Evolutionary conservation across 2,888 invertebrate genomes (phyloP), one percentile per base, ranked within the genome.

Genomic region (Apamea epomidion): DNA sequence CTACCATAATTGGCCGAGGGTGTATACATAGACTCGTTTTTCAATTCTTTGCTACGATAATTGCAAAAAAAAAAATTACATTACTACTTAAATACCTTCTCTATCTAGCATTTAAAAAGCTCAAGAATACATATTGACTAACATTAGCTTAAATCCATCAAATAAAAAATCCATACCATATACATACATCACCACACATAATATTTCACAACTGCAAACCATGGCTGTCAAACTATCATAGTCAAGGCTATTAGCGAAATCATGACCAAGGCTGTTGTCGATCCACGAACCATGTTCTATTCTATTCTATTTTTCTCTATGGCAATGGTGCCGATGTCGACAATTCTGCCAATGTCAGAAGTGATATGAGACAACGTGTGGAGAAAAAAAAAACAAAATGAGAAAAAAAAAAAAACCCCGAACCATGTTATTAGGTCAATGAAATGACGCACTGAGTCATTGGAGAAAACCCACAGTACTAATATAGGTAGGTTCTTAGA

Each of bases 371-470:
- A n/a, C n/a, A n/a, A n/a, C n/a, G n/a, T n/a, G n/a, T n/a, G n/a
- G n/a, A n/a, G n/a, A n/a, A n/a, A n/a, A n/a, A n/a, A n/a, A n/a
- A n/a, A n/a, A n/a, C n/a, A n/a, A n/a, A n/a, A n/a, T n/a, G n/a
- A n/a, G n/a, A n/a, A n/a, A n/a, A n/a, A n/a, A n/a, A n/a, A n/a
- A n/a, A n/a, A n/a, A n/a, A n/a, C n/a, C 42, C 51, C 75, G 14
- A 84, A 88, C 60, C 25, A 60, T 78, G 88, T 80, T 60, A 87
- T 60, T 86, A 18, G 87, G 88, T 87, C 88, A 88, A 80, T 84
- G 84, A 79, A 71, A 77, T 86, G 79, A 78, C 72, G 21, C 74
- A 71, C 77, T 81, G 78, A 75, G 48, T 72, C 76, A 71, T 71
- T 71, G 62, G 72, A 78, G 88, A 80, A 79, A 83, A 78, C 76